phyloP scores from a whole-genome alignment of 2,113 vertebrate genomes.

The Tichodroma muraria region DNA sequence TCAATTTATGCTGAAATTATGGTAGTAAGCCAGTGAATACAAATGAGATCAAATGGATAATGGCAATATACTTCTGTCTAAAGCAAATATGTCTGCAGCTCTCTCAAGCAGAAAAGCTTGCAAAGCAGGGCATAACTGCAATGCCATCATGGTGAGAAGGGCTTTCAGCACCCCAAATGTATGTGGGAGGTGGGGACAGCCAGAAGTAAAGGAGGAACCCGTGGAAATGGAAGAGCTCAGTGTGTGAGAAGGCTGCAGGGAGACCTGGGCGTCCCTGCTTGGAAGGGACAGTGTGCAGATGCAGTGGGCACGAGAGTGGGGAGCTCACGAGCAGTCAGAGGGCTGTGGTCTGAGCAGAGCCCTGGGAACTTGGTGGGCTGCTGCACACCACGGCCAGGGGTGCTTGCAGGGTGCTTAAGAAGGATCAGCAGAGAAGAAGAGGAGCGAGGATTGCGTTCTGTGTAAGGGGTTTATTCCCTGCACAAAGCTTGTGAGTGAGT shows the following conservation, averaged over 20 bases:
- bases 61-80: neutral
- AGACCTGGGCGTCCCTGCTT: fast-evolving
- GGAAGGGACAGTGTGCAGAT: neutral
- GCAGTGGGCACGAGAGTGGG: neutral
- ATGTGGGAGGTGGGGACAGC: neutral
- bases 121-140: neutral
- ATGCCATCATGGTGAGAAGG: neutral
- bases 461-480: neutral
- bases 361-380: neutral
- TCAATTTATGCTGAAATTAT: neutral
- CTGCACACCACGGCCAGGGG: neutral
- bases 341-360: neutral
- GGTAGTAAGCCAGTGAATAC: neutral
- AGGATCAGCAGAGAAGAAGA: neutral
- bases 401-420: neutral
- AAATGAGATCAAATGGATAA: neutral
- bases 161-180: neutral
- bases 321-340: neutral
- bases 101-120: neutral
- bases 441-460: neutral
- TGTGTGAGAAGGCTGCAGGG: neutral
- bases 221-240: neutral
- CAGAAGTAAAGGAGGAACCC: neutral
- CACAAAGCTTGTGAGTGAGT: neutral
- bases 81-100: neutral